Conservation (phyloP, 2,797 vertebrate genomes). For the Anolis apletophallus region DNA sequence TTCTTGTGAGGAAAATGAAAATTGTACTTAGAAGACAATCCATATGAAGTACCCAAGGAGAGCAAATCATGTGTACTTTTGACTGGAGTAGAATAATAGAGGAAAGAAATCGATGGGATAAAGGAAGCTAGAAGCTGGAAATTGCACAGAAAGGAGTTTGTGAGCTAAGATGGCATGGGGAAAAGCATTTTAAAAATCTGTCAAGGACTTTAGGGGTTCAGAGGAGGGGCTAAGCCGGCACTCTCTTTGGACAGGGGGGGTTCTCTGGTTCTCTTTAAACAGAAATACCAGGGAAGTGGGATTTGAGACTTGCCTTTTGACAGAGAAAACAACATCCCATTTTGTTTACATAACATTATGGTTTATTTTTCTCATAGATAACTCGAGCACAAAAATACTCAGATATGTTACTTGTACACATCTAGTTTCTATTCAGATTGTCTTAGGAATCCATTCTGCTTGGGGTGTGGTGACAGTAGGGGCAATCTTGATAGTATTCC, state of each 20-base stretch:
- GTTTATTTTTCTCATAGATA: no score
- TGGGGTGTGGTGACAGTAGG: not conserved
- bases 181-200: not conserved
- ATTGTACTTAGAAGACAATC: not conserved
- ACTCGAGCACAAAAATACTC: no score
- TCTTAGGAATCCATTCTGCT: not conserved
- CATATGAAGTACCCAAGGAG: not conserved
- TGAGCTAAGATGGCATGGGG: no score
- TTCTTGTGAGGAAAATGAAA: not conserved
- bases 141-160: not conserved
- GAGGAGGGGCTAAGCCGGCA: not conserved
- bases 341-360: no score
- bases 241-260: not conserved
- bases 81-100: not conserved
- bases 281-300: not conserved
- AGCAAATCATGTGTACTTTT: not conserved
- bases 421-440: not conserved
- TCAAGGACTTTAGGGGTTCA: no score
- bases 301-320: not conserved
- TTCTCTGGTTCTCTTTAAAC: not conserved
- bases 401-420: not conserved
- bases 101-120: not conserved
- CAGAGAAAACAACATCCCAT: not conserved
- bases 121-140: not conserved
- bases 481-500: no score